Base-by-base conservation (phyloP, 2,797 vertebrate species). In the Pseudochaenichthys georgianus region DNA sequence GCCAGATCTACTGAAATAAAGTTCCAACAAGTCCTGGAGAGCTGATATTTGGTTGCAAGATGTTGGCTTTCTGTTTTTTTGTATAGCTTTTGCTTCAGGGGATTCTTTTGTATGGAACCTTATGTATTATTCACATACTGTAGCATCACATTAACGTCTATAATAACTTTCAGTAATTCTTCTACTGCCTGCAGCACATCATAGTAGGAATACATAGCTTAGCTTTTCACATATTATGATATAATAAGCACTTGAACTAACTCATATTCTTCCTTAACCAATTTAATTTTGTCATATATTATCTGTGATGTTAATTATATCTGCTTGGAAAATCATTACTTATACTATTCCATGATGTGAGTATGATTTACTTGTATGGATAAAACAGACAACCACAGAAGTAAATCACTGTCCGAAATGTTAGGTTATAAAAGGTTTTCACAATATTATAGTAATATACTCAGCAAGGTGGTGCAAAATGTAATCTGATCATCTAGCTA, bases 151-250 rank as follows among this genome's bases (percentile, higher is more conserved):
- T 41, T 75, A 69, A 69, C 21, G 21, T 76, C 70, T 82, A 85
- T 78, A 70, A 72, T 47, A 75, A 51, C 46, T 77, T 62, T 52
- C 70, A 84, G 59, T 82, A 76, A 77, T 85, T 75, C 16, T 17
- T 64, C 64, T 46, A 10, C 58, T 69, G 83, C 62, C 55, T 21
- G 51, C 75, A 77, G 73, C 62, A 64, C 54, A 53, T 12, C 28
- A 48, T 58, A 46, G 13, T 64, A 38, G 7, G 34, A 38, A 38
- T 38, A 76, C 72, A 73, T 10, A 41, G 13, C 13, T 78, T 63
- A 17, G 57, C 59, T 53, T 76, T 71, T 70, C 62, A 55, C 17
- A 48, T 9, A 55, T 51, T 66, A 47, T 63, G 19, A 54, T n/a
- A 31, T 42, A 31, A 38, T 9, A 70, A 13, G 15, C 61, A 31